Conservation (phyloP, 2,797 vertebrate genomes). For the Takifugu ocellatus region DNA sequence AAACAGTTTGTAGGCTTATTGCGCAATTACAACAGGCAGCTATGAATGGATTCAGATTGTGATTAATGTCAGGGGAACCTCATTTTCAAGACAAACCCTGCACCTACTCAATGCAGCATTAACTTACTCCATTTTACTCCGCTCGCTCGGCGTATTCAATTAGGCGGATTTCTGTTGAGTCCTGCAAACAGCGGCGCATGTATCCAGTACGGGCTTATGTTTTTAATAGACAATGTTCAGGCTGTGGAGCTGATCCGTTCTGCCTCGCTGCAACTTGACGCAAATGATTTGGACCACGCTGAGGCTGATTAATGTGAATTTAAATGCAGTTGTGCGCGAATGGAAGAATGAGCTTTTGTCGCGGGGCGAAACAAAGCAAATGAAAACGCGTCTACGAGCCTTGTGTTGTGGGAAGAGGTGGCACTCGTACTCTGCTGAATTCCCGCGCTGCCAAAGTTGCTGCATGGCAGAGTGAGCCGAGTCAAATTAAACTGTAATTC, state of each 20-base stretch:
- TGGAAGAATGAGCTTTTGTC: constrained; percentile 36
- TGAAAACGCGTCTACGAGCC: constrained; percentile 6
- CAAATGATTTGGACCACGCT: constrained; percentile 21
- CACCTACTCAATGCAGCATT: constrained; percentile 25
- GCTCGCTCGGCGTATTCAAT: constrained; percentile 40
- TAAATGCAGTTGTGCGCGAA: constrained; percentile 21
- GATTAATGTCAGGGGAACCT: constrained; percentile 1
- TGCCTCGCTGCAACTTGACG: constrained; percentile 7
- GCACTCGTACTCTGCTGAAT: too few species aligned
- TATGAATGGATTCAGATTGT: background rate
- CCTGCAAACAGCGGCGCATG: constrained; percentile 16
- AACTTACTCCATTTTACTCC: constrained; percentile 25
- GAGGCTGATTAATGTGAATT: constrained; percentile 34
- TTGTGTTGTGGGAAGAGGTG: constrained; percentile 5
- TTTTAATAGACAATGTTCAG: constrained; percentile 12
- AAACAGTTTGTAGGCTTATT: constrained; percentile 5
- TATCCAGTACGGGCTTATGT: constrained; percentile 27
- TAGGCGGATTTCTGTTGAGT: constrained; percentile 20
- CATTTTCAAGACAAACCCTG: constrained; percentile 17
- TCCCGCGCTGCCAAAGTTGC: constrained; percentile 7
- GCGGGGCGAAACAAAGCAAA: constrained; percentile 16
- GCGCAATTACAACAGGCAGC: constrained; percentile 1
- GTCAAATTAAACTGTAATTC: background rate
- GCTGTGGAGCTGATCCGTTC: constrained; percentile 22
- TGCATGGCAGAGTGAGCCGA: background rate